A percentile compares a stretch with the other conserved stretches of the same genome.
These are phyloP conservation scores for Hydrochoerus hydrochaeris DNA, from an alignment of 2,113 vertebrate species.

Conservation along the genomic window DNA sequence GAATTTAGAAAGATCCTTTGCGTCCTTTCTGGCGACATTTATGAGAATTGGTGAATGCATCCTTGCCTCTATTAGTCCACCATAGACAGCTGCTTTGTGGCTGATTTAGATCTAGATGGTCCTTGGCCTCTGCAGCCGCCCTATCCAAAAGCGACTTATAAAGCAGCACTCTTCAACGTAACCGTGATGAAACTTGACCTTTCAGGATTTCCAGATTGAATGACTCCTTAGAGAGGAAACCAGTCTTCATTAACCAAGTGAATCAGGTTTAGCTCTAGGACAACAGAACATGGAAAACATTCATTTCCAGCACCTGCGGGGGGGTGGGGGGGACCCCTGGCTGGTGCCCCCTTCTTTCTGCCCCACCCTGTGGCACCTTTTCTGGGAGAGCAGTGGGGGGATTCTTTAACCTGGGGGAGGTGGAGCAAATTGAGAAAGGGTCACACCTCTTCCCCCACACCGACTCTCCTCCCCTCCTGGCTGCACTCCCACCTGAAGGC, in stretches of 20 bases:
- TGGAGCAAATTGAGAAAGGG: neutral
- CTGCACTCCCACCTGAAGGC: neutral
- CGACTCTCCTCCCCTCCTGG: neutral
- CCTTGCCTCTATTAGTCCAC: neutral
- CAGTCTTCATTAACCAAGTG: neutral
- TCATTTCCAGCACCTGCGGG: fast-evolving
- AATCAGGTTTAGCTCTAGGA: neutral
- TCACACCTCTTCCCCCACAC: neutral
- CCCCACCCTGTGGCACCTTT: neutral
- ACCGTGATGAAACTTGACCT: neutral
- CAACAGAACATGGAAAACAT: neutral
- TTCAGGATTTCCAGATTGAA: neutral
- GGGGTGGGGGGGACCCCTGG: no score
- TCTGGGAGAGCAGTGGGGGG: neutral
- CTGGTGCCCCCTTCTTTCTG: no score
- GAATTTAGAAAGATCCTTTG: neutral
- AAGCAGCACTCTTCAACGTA: neutral
- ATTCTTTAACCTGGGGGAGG: neutral
- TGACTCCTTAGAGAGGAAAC: neutral
- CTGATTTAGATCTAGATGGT: neutral
- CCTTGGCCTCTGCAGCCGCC: neutral
- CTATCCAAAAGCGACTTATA: neutral
- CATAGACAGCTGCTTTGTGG: neutral
- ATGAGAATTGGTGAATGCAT: neutral
- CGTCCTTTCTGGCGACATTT: neutral